Evolutionary conservation across 23 tunicate genomes (phyloP), one percentile per base, ranked within the genome.

Genomic region (Trididemnum miniatum): DNA sequence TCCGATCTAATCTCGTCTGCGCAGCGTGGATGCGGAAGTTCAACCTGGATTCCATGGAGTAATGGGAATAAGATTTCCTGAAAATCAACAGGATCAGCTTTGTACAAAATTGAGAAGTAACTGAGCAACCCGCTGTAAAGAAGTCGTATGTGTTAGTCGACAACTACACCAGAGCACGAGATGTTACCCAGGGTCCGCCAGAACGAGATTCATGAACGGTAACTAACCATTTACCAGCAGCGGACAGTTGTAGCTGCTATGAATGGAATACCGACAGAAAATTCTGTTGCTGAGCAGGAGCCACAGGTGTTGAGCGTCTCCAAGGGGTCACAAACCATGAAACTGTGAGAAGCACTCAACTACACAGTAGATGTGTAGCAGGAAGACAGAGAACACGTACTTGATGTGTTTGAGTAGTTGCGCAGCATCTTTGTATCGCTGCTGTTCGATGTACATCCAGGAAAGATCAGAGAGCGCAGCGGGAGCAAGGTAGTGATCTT

Each of bases 1-100:
- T 73, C 31, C 77, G 50, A 51, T 91, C 65, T 60, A 91, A 67
- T 30, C 76, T 51, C 39, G 91, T 60, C 35, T 87, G 97, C 20
- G 97, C 92, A 1, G 98, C 89, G 59, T 93, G 98, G 78, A 93
- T 80, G 25, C 98, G 93, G 63, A 93, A 93, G 52, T 93, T 89
- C 7, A 93, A 37, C 23, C 91, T 71, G 20, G 98, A 93, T 77
- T 93, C 98, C 85, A 85, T 57, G 4, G 98, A 93, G 65, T 93
- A 93, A 51, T 93, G 98, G 36, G 88, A 75, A 69, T 93, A 93
- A 31, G 84, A 84, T 84, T 93, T 91, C 84, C 98, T 93, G 65
- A 15, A 34, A 52, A 40, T 44, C 3, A 62, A 44, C 12, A 15
- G 15, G 15, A 44, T 7, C 54, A 7, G 54, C n/a, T n/a, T n/a